Base-by-base conservation (phyloP, 1,140 invertebrate genomes). In the Goniozus legneri region DNA sequence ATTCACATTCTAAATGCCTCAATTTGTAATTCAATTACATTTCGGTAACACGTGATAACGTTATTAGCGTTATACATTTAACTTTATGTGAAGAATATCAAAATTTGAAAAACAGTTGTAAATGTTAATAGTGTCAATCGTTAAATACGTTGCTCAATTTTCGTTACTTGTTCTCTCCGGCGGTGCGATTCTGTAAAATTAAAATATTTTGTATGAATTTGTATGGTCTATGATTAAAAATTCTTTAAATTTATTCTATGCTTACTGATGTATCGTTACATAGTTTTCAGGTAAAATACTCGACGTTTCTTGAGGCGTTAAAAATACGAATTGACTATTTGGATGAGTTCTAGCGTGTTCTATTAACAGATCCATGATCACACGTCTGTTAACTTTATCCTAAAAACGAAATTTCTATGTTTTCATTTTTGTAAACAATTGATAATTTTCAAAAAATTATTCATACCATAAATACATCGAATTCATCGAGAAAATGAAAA, bases 401-500 rank as follows among this genome's bases (percentile, higher is more conserved):
- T 88, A 49, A 27, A 31, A 50, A 42, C 47, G 35, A 32, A 41
- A 41, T 34, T 16, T n/a, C n/a, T n/a, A n/a, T n/a, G n/a, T n/a
- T n/a, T 8, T 13, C 4, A 22, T 32, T 24, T n/a, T 19, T 33
- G 14, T 27, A 16, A 43, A n/a, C 12, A 45, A 41, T 13, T 39
- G n/a, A n/a, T n/a, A n/a, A n/a, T n/a, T n/a, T n/a, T n/a, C 22
- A 37, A 7, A 24, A 20, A 31, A 43, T 8, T 50, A 52, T 47
- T 63, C 64, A 66, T 60, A 88, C 95, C 89, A 98, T 97, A 69
- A 95, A 99, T 0, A 98, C 95, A 71, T 98, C 96, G 73, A 98
- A 98, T 79, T 99, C 96, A 70, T 98, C 96, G 33, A 98, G 78
- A 65, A 97, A 94, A 67, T 92, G 89, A 71, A 98, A 97, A 0